Evolutionary conservation across 2,888 invertebrate species (phyloP).

Genomic region (Cybosia mesomella): DNA sequence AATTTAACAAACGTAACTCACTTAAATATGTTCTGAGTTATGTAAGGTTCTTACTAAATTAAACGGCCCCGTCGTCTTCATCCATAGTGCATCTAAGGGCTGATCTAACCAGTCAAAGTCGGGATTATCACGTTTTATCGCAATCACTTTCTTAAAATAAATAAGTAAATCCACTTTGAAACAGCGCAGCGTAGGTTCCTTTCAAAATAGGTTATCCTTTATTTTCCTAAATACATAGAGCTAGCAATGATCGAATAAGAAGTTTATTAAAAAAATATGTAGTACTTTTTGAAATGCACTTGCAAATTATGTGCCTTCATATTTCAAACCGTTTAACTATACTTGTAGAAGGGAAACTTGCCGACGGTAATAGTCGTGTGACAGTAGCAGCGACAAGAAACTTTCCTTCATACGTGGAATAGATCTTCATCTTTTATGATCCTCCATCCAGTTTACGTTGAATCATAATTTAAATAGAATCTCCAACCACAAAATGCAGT

Average conservation of each 20-base stretch:
- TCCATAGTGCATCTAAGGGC: neutral
- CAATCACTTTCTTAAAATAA: neutral
- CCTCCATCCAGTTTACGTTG: slow-evolving; percentile 8
- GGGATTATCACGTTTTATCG: neutral
- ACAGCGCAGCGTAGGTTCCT: neutral
- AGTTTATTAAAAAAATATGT: neutral
- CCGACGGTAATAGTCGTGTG: slow-evolving; percentile 16
- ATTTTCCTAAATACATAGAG: neutral
- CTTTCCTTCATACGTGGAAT: slow-evolving; percentile 18
- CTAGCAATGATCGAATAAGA: neutral
- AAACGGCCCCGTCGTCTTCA: neutral
- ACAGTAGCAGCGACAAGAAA: slow-evolving; percentile 6
- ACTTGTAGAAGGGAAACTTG: slow-evolving; percentile 18
- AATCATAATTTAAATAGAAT: slow-evolving; percentile 17
- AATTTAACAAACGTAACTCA: neutral
- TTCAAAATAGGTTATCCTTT: neutral
- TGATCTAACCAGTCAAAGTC: neutral
- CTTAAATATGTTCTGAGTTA: neutral
- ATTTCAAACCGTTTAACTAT: neutral
- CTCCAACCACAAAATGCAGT: slow-evolving; percentile 11
- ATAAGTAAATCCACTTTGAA: too few relatives aligned
- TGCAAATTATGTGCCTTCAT: neutral
- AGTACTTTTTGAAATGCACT: slow-evolving; percentile 1
- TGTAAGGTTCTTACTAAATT: neutral
- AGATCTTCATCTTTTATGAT: slow-evolving; percentile 18